Percentiles rank a stretch among this genome's conserved stretches.
These are phyloP conservation scores for Crypturellus tataupa DNA, from an alignment of 2,797 vertebrate genomes.

Conservation along the genomic window DNA sequence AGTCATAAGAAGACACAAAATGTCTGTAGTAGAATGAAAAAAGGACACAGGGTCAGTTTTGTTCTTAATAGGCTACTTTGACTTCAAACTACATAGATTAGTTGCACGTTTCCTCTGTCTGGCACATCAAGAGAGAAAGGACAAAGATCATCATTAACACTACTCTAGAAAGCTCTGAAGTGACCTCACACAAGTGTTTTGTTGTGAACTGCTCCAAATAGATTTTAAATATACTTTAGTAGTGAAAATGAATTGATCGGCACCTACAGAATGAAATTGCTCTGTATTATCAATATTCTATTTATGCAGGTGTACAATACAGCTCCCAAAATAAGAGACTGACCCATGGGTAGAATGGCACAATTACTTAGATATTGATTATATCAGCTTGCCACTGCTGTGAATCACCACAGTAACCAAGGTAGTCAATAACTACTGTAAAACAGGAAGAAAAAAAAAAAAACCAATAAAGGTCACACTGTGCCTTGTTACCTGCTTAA, in stretches of 20 bases:
- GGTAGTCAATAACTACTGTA: background rate
- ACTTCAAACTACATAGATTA: background rate
- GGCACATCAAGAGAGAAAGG: background rate
- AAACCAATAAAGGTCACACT: background rate
- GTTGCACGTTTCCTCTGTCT: background rate
- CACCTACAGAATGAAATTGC: background rate
- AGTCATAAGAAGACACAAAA: background rate
- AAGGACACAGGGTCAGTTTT: background rate
- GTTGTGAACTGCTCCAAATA: background rate
- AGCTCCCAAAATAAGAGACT: background rate
- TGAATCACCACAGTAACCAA: background rate
- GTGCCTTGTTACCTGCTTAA: background rate
- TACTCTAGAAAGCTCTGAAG: background rate
- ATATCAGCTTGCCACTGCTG: background rate
- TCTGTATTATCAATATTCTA: background rate
- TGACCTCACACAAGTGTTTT: background rate
- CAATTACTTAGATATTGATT: background rate
- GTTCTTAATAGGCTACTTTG: background rate
- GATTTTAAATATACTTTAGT: background rate
- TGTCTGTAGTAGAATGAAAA: background rate
- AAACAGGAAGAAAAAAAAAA: background rate
- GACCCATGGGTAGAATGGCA: background rate
- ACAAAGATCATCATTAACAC: background rate
- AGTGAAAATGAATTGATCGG: background rate
- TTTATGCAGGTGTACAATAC: background rate